phyloP scores from a whole-genome alignment of 2,888 invertebrate genomes.

The Himalopsyche anomala region DNA sequence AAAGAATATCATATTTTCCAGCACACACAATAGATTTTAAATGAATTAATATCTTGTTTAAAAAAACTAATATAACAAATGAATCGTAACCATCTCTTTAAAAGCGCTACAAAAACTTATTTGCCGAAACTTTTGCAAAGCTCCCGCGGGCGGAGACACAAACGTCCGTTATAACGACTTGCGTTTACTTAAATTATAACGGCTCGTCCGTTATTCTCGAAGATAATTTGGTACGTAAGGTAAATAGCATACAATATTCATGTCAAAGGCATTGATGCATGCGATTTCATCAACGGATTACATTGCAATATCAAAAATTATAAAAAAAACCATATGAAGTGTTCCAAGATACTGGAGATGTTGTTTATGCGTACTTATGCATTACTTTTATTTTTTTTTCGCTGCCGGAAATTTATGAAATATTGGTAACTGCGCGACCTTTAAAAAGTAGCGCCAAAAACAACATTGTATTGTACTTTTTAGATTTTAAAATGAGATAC shows the following conservation, averaged over 20 bases:
- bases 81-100: background rate
- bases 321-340: too few relatives aligned
- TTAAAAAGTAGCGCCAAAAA: slow-evolving; percentile 11
- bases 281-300: too few relatives aligned
- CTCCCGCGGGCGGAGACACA: slow-evolving; percentile 8
- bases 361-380: too few relatives aligned
- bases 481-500: slow-evolving; percentile 6
- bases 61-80: background rate
- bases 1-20: too few relatives aligned
- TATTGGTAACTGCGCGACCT: background rate
- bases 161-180: slow-evolving; percentile 20
- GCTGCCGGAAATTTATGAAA: background rate
- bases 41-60: too few relatives aligned
- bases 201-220: background rate
- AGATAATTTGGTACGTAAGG: background rate
- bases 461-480: slow-evolving; percentile 17
- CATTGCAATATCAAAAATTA: too few relatives aligned
- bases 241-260: too few relatives aligned
- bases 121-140: slow-evolving; percentile 34
- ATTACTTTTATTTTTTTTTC: too few relatives aligned
- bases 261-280: too few relatives aligned
- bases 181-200: slow-evolving; percentile 17
- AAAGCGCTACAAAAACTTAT: background rate
- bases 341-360: too few relatives aligned
- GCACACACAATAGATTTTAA: too few relatives aligned